A percentile compares a stretch with the other conserved stretches of the same genome.
Evolutionary conservation across 2,888 invertebrate species (phyloP).

Genomic region (Cheilosia vulpina): DNA sequence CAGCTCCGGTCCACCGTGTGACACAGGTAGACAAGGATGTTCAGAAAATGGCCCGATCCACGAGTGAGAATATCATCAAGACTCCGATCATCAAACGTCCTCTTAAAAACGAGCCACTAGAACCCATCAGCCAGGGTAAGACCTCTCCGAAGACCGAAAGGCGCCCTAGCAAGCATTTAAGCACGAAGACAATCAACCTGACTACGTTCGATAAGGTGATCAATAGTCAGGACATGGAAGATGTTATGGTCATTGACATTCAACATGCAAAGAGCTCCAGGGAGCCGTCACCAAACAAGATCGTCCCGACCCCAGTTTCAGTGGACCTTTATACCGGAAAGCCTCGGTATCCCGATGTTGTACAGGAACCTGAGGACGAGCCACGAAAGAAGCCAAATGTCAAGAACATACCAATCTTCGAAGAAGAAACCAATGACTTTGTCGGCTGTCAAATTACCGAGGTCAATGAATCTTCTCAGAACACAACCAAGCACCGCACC

Average conservation of each 20-base stretch:
- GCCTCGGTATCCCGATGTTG: constrained; percentile 89
- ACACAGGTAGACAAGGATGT: constrained; percentile 83
- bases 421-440: constrained; percentile 84
- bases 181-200: constrained; percentile 85
- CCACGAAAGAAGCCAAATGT: constrained; percentile 83
- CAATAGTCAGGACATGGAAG: constrained; percentile 85
- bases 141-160: constrained; percentile 75
- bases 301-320: constrained; percentile 87
- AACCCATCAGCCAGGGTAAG: constrained; percentile 77
- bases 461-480: constrained; percentile 83
- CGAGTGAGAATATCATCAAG: constrained; percentile 86
- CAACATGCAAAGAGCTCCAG: constrained; percentile 90
- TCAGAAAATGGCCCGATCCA: constrained; percentile 85
- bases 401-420: constrained; percentile 85
- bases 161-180: constrained; percentile 83
- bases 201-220: constrained; percentile 84
- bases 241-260: constrained; percentile 87
- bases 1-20: constrained; percentile 83
- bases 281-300: constrained; percentile 89
- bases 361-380: constrained; percentile 90
- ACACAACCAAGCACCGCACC: constrained; percentile 83
- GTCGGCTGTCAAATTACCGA: constrained; percentile 85
- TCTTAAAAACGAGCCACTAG: constrained; percentile 76
- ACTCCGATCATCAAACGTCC: constrained; percentile 80
- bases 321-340: constrained; percentile 84